A percentile compares a stretch with the other conserved stretches of the same genome.
Conservation (phyloP, 2,888 invertebrate genomes). For the Actias luna region DNA sequence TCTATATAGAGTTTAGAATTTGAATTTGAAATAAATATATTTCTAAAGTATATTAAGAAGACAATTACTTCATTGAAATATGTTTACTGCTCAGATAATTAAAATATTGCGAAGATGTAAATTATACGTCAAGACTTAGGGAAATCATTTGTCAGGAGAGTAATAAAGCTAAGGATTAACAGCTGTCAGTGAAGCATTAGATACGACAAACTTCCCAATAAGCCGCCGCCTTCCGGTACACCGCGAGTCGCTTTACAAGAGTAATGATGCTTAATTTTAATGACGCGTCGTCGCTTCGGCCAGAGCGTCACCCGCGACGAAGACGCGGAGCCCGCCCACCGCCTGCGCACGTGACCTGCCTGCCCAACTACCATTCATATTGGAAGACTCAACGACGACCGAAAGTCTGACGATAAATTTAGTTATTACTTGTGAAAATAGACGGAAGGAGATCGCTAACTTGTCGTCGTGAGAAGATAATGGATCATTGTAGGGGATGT, state of each 20-base stretch:
- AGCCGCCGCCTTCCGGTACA: constrained; percentile 63
- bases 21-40: not conserved
- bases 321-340: constrained; percentile 37
- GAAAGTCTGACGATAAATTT: constrained; percentile 81
- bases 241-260: constrained; percentile 73
- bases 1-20: constrained; percentile 36
- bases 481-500: constrained; percentile 77
- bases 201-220: constrained; percentile 72
- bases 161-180: constrained; percentile 74
- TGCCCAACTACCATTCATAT: constrained; percentile 65
- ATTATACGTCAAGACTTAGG: not conserved
- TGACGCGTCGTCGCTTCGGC: constrained; percentile 74
- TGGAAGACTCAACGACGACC: constrained; percentile 68
- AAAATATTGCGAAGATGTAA: not conserved
- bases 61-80: not conserved
- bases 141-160: constrained; percentile 63
- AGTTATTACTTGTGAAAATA: constrained; percentile 82
- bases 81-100: not conserved
- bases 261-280: constrained; percentile 82
- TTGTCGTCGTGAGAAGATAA: constrained; percentile 79
- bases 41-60: not conserved
- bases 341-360: constrained; percentile 65
- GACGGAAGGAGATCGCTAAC: constrained; percentile 81
- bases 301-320: constrained; percentile 49
- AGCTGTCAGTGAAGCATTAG: constrained; percentile 55